Base-by-base conservation (phyloP, 2,113 vertebrate genomes). In the Pituophis catenifer region DNA sequence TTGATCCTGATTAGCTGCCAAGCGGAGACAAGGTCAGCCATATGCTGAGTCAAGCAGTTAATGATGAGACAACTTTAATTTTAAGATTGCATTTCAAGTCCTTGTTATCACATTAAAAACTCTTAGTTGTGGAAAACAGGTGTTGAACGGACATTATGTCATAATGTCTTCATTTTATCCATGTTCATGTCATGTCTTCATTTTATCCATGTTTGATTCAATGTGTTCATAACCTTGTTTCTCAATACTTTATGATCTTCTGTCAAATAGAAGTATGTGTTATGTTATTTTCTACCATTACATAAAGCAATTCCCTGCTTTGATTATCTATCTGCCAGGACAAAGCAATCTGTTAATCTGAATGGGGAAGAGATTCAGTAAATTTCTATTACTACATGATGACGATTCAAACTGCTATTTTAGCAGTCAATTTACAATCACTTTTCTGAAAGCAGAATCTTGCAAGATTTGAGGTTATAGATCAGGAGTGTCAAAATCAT, bases 331-430 rank as follows among this genome's bases (percentile, higher is more conserved):
- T 86, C 11, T 2, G 23, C 19, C 52, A 21, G 58, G 12, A 0
- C 0, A 95, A 81, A 26, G 58, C 17, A 85, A 19, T 8, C 44
- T 10, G 26, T 26, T 86, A 86, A 88, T 53, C 44, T 15, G 70
- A 59, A 23, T 26, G 0, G 0, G 3, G 65, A 89, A 52, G 17
- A 38, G 0, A 2, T 2, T 26, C 8, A 21, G 1, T 15, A 50
- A 26, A 9, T 53, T 52, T 52, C 50, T 52, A 26, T 52, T 50
- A 81, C 15, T 81, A 81, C n/a, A 81, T 15, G 15, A 19, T 81
- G n/a, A 81, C 19, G 70, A 33, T 81, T 38, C 70, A 81, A 81
- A 38, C n/a, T 81, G 70, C 15, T 81, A 17, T 19, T 33, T 81
- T 38, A 81, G 70, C 15, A 81, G 15, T 81, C 70, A 81, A 19